Evolutionary conservation across 2,797 vertebrate genomes (phyloP).

Genomic region (Cottoperca gobio): DNA sequence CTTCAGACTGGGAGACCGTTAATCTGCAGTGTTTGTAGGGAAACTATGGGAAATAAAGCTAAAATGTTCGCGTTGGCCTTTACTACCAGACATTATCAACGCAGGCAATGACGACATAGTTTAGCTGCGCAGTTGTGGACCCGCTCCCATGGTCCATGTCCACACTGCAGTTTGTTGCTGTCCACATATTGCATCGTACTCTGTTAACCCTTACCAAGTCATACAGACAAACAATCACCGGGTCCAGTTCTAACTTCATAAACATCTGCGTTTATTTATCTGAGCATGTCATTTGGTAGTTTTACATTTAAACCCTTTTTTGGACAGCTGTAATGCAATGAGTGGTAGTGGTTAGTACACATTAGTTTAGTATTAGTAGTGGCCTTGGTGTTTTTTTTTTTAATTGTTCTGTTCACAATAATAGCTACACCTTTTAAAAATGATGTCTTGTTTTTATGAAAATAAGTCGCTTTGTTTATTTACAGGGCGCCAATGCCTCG

Average conservation of each 20-base stretch:
- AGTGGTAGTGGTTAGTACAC: too few species aligned
- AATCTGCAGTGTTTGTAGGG: neutral
- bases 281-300: neutral
- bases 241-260: neutral
- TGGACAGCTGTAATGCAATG: too few species aligned
- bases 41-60: neutral
- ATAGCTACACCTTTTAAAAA: neutral
- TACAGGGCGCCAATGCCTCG: slow-evolving; percentile 91
- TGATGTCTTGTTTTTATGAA: neutral
- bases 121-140: slow-evolving; percentile 75
- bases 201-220: neutral
- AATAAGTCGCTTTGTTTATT: slow-evolving; percentile 28
- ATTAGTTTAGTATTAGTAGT: neutral
- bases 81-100: slow-evolving; percentile 44
- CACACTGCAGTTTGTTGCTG: slow-evolving; percentile 29
- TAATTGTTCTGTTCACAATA: neutral
- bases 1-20: neutral
- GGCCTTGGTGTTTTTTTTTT: slow-evolving; percentile 1
- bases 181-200: slow-evolving; percentile 2
- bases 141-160: slow-evolving; percentile 45
- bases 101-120: slow-evolving; percentile 75
- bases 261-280: neutral
- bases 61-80: slow-evolving; percentile 11
- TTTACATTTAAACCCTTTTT: slow-evolving; percentile 1
- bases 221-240: neutral